Evolutionary conservation across 2,113 vertebrate genomes (phyloP).

Genomic region (Craseonycteris thonglongyai): DNA sequence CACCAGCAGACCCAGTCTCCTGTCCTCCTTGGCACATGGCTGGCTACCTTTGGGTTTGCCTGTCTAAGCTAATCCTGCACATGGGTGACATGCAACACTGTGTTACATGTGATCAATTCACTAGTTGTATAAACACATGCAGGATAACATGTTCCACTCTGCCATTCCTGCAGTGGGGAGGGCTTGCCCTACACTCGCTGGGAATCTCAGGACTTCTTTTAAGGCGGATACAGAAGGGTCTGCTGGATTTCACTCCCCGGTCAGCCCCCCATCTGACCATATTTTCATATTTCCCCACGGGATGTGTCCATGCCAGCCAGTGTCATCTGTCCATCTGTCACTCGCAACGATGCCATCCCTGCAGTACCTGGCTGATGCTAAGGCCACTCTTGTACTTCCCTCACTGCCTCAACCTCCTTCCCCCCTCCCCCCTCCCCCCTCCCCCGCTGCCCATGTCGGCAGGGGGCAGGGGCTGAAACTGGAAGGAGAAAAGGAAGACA

Average conservation of each 20-base stretch:
- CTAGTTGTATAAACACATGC: slow-evolving; percentile 14
- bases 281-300: background rate
- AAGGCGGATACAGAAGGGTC: background rate
- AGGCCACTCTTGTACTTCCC: background rate
- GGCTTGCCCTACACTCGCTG: background rate
- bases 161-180: background rate
- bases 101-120: background rate
- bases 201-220: background rate
- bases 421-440: too few species aligned
- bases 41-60: background rate
- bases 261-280: background rate
- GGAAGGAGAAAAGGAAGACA: slow-evolving; percentile 11
- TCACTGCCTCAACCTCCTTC: background rate
- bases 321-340: slow-evolving; percentile 44
- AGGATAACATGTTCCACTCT: background rate
- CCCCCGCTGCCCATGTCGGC: background rate
- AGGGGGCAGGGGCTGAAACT: background rate
- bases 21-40: background rate
- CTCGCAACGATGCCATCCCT: background rate
- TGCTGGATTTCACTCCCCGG: background rate
- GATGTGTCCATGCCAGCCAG: background rate
- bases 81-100: background rate
- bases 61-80: background rate
- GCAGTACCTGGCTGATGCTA: slow-evolving; percentile 21
- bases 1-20: background rate